phyloP scores from a whole-genome alignment of 2,113 vertebrate genomes.

The Equus quagga region DNA sequence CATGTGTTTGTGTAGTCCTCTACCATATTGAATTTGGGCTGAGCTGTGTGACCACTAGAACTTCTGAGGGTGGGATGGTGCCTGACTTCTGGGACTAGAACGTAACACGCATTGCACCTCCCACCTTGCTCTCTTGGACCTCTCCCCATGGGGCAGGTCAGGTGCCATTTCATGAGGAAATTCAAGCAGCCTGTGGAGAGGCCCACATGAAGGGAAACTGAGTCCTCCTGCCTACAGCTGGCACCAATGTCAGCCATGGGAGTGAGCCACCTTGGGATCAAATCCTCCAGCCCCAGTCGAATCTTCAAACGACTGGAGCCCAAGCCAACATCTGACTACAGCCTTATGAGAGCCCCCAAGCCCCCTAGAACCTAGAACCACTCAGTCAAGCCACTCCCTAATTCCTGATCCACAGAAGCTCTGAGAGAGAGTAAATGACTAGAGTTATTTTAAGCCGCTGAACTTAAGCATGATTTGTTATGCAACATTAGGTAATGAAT shows the following conservation, averaged over 20 bases:
- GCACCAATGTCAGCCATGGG: background rate
- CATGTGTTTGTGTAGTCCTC: background rate
- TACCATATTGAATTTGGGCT: background rate
- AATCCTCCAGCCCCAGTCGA: background rate
- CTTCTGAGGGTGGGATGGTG: background rate
- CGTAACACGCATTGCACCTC: background rate
- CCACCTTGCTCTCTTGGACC: background rate
- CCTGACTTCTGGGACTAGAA: background rate
- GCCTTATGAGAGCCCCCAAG: accelerated
- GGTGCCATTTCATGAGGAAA: background rate
- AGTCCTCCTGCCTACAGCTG: background rate
- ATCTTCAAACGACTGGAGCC: background rate
- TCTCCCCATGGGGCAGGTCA: background rate
- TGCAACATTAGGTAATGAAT: background rate
- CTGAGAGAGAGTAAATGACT: background rate
- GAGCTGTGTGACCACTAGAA: background rate
- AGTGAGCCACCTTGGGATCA: background rate
- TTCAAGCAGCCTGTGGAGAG: background rate
- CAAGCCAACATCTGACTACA: background rate
- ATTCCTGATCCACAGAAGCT: background rate
- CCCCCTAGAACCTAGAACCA: background rate
- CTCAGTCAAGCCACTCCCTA: background rate
- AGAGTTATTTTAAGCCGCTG: background rate
- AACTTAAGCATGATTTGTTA: background rate
- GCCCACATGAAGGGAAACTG: accelerated